These are phyloP conservation scores for Etheostoma cragini DNA, from an alignment of 2,113 vertebrate genomes.

Conservation along the genomic window DNA sequence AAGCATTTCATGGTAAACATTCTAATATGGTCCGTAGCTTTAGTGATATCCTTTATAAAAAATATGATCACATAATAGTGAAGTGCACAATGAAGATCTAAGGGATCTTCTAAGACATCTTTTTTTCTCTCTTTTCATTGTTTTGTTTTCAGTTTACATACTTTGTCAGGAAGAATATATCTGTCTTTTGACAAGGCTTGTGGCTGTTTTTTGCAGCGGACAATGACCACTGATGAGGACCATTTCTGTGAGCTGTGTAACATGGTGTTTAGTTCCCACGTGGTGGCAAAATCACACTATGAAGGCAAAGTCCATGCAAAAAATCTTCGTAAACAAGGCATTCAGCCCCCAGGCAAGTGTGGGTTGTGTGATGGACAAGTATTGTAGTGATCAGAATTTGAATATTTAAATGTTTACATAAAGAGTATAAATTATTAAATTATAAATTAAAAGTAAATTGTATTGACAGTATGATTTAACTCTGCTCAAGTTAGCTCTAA, in stretches of 20 bases:
- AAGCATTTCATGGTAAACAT: neutral
- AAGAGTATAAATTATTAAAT: too few relatives aligned
- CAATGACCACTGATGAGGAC: slow-evolving; percentile 74
- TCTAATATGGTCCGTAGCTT: neutral
- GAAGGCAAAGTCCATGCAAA: slow-evolving; percentile 87
- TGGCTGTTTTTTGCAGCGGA: slow-evolving; percentile 68
- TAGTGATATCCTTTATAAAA: neutral
- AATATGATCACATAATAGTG: neutral
- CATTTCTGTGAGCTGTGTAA: slow-evolving; percentile 87
- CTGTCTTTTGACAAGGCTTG: neutral
- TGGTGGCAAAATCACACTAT: slow-evolving; percentile 85
- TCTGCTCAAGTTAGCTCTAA: neutral
- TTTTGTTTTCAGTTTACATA: neutral
- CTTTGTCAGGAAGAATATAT: neutral
- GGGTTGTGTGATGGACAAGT: neutral
- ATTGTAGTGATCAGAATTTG: neutral
- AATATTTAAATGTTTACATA: neutral
- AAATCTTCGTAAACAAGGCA: slow-evolving; percentile 79
- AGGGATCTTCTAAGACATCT: neutral
- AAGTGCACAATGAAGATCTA: neutral
- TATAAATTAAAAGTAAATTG: neutral
- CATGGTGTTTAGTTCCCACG: slow-evolving; percentile 85
- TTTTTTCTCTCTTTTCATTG: neutral
- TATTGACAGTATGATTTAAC: neutral
- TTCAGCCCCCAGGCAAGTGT: slow-evolving; percentile 60